Percentiles rank a stretch among this genome's conserved stretches.
These are phyloP conservation scores for Bombus turneri DNA, from an alignment of 1,140 invertebrate genomes.

Conservation along the genomic window DNA sequence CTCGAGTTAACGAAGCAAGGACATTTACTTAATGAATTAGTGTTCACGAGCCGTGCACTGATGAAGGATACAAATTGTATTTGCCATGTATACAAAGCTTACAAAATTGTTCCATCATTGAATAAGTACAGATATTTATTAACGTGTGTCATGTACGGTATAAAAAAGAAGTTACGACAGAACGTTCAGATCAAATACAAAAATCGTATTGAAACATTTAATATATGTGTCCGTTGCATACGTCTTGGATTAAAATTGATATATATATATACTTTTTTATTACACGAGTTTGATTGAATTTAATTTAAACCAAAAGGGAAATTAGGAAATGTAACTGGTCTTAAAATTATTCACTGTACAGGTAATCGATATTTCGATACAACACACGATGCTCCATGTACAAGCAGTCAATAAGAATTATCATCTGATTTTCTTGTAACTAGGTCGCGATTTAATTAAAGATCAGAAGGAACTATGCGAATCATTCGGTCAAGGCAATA, in stretches of 20 bases:
- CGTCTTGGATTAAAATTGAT: no score
- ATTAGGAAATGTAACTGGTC: no score
- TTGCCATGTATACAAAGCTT: background rate
- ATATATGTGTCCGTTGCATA: background rate
- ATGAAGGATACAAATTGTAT: background rate
- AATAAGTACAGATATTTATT: background rate
- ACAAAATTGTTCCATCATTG: no score
- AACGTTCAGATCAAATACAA: background rate
- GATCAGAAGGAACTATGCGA: background rate
- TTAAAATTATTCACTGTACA: no score
- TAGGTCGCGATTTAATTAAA: background rate
- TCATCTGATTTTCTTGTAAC: background rate
- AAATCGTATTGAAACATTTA: background rate
- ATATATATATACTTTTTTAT: no score
- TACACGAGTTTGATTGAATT: no score
- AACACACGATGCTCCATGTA: background rate
- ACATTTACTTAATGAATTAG: background rate
- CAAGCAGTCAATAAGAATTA: background rate
- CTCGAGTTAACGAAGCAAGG: background rate
- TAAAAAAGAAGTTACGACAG: background rate
- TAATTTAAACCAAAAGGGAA: no score
- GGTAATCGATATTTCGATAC: no score
- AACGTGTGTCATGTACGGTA: background rate
- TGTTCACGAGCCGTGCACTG: background rate
- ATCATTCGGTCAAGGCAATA: no score